Conservation (phyloP, 2,797 vertebrate species). For the Sebastiscus albofasciatus region DNA sequence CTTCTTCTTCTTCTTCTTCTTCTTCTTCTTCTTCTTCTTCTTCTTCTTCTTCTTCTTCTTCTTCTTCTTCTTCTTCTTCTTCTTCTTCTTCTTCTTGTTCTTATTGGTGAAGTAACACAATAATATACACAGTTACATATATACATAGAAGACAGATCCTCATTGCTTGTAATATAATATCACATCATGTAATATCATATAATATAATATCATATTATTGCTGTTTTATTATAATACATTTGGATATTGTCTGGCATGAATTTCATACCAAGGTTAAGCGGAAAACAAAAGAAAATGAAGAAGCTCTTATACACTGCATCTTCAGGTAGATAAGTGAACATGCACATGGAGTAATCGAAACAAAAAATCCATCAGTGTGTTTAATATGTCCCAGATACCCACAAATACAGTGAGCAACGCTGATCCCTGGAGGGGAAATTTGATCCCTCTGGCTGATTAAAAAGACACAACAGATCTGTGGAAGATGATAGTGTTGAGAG, state of each 20-base stretch:
- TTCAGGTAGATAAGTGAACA: neutral
- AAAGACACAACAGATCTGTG: neutral
- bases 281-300: neutral
- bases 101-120: too few species aligned
- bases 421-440: constrained; percentile 39
- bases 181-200: too few species aligned
- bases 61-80: too few species aligned
- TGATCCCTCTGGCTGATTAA: constrained; percentile 45
- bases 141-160: too few species aligned
- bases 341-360: neutral
- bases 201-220: too few species aligned
- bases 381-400: neutral
- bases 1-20: too few species aligned
- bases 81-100: too few species aligned
- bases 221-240: neutral
- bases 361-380: neutral
- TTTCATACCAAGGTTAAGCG: neutral
- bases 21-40: too few species aligned
- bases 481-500: neutral
- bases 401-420: neutral
- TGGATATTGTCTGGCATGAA: neutral
- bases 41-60: too few species aligned
- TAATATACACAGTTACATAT: too few species aligned
- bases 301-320: neutral
- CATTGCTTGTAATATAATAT: too few species aligned